A percentile compares a stretch with the other conserved stretches of the same genome.
phyloP scores from a whole-genome alignment of 2,888 invertebrate genomes.

The Lithophane socia region DNA sequence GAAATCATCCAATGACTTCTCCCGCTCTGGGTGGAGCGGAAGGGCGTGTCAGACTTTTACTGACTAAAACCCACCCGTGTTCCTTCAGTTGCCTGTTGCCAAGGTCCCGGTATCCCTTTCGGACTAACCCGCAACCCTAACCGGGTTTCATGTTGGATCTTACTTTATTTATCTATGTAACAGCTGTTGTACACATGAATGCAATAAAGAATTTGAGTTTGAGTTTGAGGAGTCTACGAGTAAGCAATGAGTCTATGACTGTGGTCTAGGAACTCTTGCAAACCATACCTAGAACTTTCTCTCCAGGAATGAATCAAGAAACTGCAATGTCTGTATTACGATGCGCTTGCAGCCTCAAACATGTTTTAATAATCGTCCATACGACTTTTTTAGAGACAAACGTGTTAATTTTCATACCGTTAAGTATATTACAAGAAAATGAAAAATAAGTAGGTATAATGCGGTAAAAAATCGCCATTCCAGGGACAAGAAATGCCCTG shows the following conservation, averaged over 20 bases:
- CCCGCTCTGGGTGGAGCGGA: too few relatives aligned
- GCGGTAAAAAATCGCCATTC: background rate
- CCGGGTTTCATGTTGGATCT: too few relatives aligned
- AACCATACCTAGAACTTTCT: background rate
- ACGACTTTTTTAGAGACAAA: background rate
- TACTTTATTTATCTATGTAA: too few relatives aligned
- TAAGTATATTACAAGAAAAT: background rate
- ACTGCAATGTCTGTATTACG: background rate
- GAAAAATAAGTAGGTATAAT: background rate
- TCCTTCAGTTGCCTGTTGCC: too few relatives aligned
- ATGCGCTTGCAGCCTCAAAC: background rate
- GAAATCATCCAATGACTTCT: too few relatives aligned
- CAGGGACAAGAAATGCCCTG: slow-evolving; percentile 12
- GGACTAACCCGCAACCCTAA: too few relatives aligned
- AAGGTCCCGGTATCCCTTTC: too few relatives aligned
- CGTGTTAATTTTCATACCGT: background rate
- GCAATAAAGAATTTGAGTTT: too few relatives aligned
- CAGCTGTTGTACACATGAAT: too few relatives aligned
- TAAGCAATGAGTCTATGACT: background rate
- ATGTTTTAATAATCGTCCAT: background rate
- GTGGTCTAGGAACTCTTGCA: slow-evolving; percentile 4
- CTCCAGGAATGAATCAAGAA: background rate
- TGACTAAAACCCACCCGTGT: too few relatives aligned
- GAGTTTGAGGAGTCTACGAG: too few relatives aligned
- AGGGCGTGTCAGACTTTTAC: too few relatives aligned